phyloP scores from a whole-genome alignment of 2,797 vertebrate species.

The Rhinatrema bivittatum region DNA sequence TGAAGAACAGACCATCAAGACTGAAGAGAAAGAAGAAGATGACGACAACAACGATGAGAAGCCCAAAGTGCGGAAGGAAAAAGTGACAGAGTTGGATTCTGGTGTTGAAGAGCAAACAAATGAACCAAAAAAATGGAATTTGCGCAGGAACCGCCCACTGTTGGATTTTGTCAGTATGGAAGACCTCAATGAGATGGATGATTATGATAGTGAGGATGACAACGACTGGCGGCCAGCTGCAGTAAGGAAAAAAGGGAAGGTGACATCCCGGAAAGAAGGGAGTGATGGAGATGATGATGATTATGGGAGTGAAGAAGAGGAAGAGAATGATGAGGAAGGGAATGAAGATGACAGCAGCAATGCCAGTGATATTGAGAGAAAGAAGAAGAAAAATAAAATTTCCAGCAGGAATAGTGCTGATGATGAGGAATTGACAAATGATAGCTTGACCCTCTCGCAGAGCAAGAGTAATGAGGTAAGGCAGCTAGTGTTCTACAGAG shows the following conservation, averaged over 20 bases:
- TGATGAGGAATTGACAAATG: constrained; percentile 95
- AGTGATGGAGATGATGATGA: constrained; percentile 73
- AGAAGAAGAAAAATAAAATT: constrained; percentile 79
- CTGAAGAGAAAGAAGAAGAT: constrained; percentile 67
- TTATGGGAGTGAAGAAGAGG: constrained; percentile 64
- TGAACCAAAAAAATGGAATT: constrained; percentile 96
- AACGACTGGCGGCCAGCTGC: constrained; percentile 91
- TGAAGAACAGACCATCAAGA: constrained; percentile 72
- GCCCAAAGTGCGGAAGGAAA: constrained; percentile 67
- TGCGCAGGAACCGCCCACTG: constrained; percentile 85
- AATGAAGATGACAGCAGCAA: constrained; percentile 73
- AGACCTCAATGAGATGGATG: constrained; percentile 93
- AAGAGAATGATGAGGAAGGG: constrained; percentile 64
- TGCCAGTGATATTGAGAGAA: constrained; percentile 75
- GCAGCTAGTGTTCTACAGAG: constrained; percentile 62
- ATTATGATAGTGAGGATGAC: constrained; percentile 96
- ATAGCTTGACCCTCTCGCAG: constrained; percentile 90
- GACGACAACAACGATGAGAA: constrained; percentile 57
- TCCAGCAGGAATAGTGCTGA: constrained; percentile 75
- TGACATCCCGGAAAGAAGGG: constrained; percentile 63
- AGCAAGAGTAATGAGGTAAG: constrained; percentile 94
- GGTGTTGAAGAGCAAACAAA: constrained; percentile 61
- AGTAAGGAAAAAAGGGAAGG: constrained; percentile 76
- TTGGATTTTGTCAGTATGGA: constrained; percentile 95
- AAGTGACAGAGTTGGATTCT: constrained; percentile 43